Evolutionary conservation across 2,113 vertebrate species (phyloP), one percentile per base, ranked within the genome.

Genomic region (Campylomormyrus tamandua): DNA sequence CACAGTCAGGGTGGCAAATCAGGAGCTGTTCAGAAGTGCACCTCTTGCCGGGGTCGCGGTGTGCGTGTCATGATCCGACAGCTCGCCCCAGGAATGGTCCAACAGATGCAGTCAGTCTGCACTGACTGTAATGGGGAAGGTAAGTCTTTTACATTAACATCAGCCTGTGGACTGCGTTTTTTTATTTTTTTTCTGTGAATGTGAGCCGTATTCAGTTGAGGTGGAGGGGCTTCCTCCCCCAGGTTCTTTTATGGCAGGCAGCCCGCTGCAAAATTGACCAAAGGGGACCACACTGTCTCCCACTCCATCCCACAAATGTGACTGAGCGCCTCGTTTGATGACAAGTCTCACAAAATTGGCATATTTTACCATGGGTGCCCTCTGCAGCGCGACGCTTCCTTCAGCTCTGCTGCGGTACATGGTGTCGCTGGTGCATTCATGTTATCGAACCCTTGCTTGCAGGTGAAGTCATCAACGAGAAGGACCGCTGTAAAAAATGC

Each of bases 101-200:
- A 99, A 92, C 98, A 99, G 95, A 99, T 99, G 98, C 98, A 99
- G 94, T 99, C 98, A 1, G 98, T 99, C 83, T 99, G 98, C 88
- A 97, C 97, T 5, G 98, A 99, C 93, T 99, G 98, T 95, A 99
- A 96, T 2, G 98, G 98, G 94, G 98, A 99, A 96, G 98, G 98
- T 99, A 96, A 92, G 52, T 58, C 90, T 49, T 66, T 0, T 77
- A 17, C 42, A 50, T 27, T 13, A 11, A 66, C 2, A 11, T 27
- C 58, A 27, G 9, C 58, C n/a, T 27, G 27, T 11, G 9, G n/a
- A 4, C 62, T 13, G n/a, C 27, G 3, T 62, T 66, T 13, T 31
- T 31, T 31, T 31, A 0, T 70, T 17, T 52, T 5, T 4, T 3
- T 15, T 0, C 3, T 66, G 7, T 39, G 6, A 56, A 58, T 52